Evolutionary conservation across 92 coral and sea anemone species (phyloP), one percentile per base, ranked within the genome.

Genomic region (Virgularia gustaviana): DNA sequence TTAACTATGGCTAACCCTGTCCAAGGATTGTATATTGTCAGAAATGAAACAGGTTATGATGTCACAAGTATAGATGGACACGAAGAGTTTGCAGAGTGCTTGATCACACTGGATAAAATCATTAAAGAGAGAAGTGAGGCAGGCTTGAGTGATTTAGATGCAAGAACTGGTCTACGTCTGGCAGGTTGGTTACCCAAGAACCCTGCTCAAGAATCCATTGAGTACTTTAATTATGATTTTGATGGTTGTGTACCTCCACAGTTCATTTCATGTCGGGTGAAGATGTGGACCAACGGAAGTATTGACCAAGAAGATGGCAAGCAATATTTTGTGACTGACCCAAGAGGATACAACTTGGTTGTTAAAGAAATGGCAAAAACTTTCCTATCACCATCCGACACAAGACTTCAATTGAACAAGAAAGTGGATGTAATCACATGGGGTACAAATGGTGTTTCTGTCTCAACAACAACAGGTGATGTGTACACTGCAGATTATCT

Each of bases 241-340:
- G 96, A 89, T 66, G 79, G 84, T 23, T 89, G 83, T 1, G 85
- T 86, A 0, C 96, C 89, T 23, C 96, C 96, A 0, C 83, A 86
- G 19, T 86, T 83, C 55, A 61, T 72, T 37, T 83, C 96, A 2
- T 9, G 58, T 0, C 28, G 91, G 45, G 78, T 86, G 6, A 19
- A 85, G 41, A 63, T 84, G 60, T 47, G 45, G 16, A 83, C 81
- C 13, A 84, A 83, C 57, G 83, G 83, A 1, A 65, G 60, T 16
- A 89, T 89, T 19, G 79, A 80, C 52, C 73, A 86, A 0, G 52
- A 36, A 2, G 63, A 35, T 0, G 91, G 87, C 9, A 29, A 76
- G 31, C 96, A 89, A 63, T 73, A 83, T 78, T 89, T 89, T 59
- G 79, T 89, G 1, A 83, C 85, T 5, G 96, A 89, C 58, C 65